phyloP scores from a whole-genome alignment of 1,140 invertebrate genomes.

The Trinorchestia longiramus region DNA sequence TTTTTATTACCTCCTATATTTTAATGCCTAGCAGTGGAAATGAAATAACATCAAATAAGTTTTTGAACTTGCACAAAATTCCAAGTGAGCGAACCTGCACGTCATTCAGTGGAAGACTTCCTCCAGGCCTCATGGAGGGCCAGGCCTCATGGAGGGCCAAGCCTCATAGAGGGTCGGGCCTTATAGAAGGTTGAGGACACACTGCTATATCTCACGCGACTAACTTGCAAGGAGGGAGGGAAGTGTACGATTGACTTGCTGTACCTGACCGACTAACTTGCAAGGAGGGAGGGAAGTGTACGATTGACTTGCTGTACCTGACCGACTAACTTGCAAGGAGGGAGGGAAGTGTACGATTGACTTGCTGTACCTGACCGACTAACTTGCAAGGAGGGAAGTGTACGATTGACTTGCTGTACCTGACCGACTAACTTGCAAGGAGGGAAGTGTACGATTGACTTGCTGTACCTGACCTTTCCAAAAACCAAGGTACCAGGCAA shows the following conservation, averaged over 20 bases:
- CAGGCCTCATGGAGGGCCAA: background rate
- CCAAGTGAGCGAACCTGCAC: background rate
- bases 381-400: no score
- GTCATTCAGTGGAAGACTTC: background rate
- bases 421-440: background rate
- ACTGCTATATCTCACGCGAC: background rate
- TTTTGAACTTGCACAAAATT: background rate
- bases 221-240: no score
- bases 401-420: no score
- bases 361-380: background rate
- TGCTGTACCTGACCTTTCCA: background rate
- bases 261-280: background rate
- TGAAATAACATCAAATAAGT: background rate
- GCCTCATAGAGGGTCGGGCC: background rate
- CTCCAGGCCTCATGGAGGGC: background rate
- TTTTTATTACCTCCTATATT: background rate
- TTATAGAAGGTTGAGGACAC: background rate
- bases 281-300: no score
- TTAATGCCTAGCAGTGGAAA: background rate
- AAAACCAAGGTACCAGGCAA: background rate
- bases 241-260: background rate
- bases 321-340: no score
- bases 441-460: background rate
- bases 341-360: background rate
- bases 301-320: background rate